phyloP scores from a whole-genome alignment of 1,140 invertebrate genomes.

The Plodia interpunctella region DNA sequence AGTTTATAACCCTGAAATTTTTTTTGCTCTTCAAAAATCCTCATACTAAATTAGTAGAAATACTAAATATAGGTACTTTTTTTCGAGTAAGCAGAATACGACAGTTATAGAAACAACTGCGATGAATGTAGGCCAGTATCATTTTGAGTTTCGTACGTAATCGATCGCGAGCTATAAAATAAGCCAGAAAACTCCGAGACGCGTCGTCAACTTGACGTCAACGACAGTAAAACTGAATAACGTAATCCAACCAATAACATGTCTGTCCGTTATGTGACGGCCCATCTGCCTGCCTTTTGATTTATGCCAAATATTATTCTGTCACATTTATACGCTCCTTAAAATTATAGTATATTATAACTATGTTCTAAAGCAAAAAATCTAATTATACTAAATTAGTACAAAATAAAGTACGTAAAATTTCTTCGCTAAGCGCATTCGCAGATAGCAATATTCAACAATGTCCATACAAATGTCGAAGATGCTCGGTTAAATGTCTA shows the following conservation, averaged over 20 bases:
- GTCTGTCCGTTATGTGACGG: neutral
- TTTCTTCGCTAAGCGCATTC: neutral
- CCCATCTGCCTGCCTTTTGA: slow-evolving; percentile 2
- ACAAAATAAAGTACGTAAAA: neutral
- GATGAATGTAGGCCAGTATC: neutral
- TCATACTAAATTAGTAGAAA: no score
- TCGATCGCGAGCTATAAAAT: neutral
- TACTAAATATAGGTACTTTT: no score
- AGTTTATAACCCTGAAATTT: no score
- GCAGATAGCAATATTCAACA: neutral
- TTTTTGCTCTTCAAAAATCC: no score
- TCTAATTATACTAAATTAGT: no score
- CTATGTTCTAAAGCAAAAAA: no score
- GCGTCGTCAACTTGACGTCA: slow-evolving; percentile 1
- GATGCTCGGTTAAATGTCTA: neutral
- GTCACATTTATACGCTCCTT: neutral
- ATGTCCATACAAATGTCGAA: neutral
- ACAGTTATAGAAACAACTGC: no score
- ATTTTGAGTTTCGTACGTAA: neutral
- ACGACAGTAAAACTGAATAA: slow-evolving; percentile 8
- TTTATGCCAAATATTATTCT: slow-evolving; percentile 2
- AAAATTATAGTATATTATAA: no score
- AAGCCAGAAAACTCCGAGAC: neutral
- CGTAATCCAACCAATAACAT: slow-evolving; percentile 6
- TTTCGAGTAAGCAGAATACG: no score